Evolutionary conservation across 1,140 invertebrate species (phyloP).

Genomic region (Diorhabda sublineata): DNA sequence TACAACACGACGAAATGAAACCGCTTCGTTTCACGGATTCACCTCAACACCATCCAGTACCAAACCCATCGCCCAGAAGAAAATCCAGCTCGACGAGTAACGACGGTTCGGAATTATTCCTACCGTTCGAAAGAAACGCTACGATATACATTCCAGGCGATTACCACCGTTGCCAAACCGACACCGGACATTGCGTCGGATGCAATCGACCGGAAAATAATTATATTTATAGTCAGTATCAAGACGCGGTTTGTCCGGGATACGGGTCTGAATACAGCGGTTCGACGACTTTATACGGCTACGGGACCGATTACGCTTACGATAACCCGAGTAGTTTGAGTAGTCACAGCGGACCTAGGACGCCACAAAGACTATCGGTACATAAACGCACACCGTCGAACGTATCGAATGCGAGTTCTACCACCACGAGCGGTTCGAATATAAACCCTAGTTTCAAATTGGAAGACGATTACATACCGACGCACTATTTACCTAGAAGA

Average conservation of each 20-base stretch:
- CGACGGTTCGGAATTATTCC: slow-evolving; percentile 56
- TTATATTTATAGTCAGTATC: slow-evolving; percentile 33
- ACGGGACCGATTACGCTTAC: slow-evolving; percentile 52
- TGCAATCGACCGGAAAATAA: slow-evolving; percentile 21
- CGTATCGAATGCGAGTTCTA: slow-evolving; percentile 62
- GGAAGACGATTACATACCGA: slow-evolving; percentile 59
- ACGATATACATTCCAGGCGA: slow-evolving; percentile 55
- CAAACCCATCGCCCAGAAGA: slow-evolving; percentile 66
- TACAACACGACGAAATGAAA: slow-evolving; percentile 55
- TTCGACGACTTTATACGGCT: slow-evolving; percentile 43
- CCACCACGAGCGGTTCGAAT: slow-evolving; percentile 51
- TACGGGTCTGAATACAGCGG: slow-evolving; percentile 46
- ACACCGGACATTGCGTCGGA: slow-evolving; percentile 29
- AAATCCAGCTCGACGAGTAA: slow-evolving; percentile 64
- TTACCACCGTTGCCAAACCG: slow-evolving; percentile 43
- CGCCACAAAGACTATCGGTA: slow-evolving; percentile 48
- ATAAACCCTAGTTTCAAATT: slow-evolving; percentile 56
- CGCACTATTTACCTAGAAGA: slow-evolving; percentile 44
- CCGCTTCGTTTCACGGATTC: slow-evolving; percentile 74
- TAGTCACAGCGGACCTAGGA: slow-evolving; percentile 51
- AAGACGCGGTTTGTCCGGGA: slow-evolving; percentile 33
- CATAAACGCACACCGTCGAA: slow-evolving; percentile 69
- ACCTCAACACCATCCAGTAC: slow-evolving; percentile 61
- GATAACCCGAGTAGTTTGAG: slow-evolving; percentile 56
- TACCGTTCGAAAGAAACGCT: slow-evolving; percentile 49